Percentiles rank a stretch among this genome's conserved stretches.
phyloP scores from a whole-genome alignment of 1,140 invertebrate species.

The Globodera ellingtonae region DNA sequence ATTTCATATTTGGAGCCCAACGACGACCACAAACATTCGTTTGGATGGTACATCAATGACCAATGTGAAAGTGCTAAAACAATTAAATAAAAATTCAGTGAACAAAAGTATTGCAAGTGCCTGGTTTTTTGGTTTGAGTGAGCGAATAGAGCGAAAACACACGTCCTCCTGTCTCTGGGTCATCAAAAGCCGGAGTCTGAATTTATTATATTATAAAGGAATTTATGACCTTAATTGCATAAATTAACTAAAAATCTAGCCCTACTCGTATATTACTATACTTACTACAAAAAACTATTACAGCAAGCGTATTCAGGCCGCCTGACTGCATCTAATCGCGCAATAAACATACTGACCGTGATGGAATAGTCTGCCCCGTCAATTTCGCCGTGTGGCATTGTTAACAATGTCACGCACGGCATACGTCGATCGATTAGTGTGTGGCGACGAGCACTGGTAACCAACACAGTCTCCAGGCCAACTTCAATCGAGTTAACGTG shows the following conservation, averaged over 20 bases:
- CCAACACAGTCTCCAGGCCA: conserved; percentile 20
- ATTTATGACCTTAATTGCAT: not conserved
- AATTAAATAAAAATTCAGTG: not conserved
- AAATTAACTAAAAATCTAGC: too few species aligned
- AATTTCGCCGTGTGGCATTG: conserved; percentile 22
- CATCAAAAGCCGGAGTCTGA: conserved; percentile 18
- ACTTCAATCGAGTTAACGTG: conserved; percentile 5
- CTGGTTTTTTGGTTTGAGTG: conserved; percentile 27
- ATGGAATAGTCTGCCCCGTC: conserved; percentile 28
- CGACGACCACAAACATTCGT: conserved; percentile 25
- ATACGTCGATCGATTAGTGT: conserved; percentile 21
- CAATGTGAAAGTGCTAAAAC: conserved; percentile 26
- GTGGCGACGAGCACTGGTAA: conserved; percentile 24
- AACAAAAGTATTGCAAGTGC: conserved; percentile 2
- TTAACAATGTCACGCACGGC: conserved; percentile 5
- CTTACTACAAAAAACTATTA: too few species aligned
- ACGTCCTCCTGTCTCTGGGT: conserved; percentile 14
- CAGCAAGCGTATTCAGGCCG: too few species aligned
- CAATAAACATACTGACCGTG: not conserved
- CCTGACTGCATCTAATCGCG: too few species aligned
- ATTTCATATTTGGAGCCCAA: conserved; percentile 6
- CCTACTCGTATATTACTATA: too few species aligned
- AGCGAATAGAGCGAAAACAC: conserved; percentile 21
- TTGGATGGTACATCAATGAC: conserved; percentile 18
- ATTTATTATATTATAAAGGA: not conserved